Evolutionary conservation across 2,113 vertebrate species (phyloP), one percentile per base, ranked within the genome.

Genomic region (Oxyura jamaicensis): DNA sequence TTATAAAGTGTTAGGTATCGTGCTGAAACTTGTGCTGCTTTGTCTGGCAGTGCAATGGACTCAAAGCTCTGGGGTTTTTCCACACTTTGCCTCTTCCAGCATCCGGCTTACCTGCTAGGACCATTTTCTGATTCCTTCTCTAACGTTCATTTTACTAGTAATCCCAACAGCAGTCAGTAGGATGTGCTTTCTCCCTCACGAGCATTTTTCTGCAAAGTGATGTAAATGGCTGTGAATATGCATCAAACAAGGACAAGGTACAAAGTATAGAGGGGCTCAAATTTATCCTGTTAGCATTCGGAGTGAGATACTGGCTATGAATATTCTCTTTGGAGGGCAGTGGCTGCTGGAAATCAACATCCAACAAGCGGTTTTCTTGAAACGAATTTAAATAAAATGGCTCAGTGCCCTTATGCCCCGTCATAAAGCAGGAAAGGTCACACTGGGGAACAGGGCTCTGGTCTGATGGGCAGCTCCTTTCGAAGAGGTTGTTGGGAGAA

Each of bases 341-440:
- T 46, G 66, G 74, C 83, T 81, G 83, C 74, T 95, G 60, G 74
- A 91, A 92, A 89, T 60, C 86, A 75, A 63, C 82, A 76, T 48
- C 77, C 75, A 86, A 81, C 63, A 62, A 83, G 95, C 84, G n/a
- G 80, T 88, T 94, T 93, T 71, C 81, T 77, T 67, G 22, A 74
- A 94, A 62, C 26, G 56, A 75, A 93, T 94, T 95, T 36, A 90
- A 92, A 36, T 91, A 42, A 95, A 93, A 73, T 76, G 58, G 11
- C 75, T n/a, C 1, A 1, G 42, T 69, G 82, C 89, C 89, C 90
- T 96, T 73, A 28, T 20, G 59, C 28, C 87, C 77, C 41, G 89
- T 35, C 78, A 69, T 63, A 91, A 86, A 91, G 82, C 56, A 44
- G 53, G 90, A 94, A 86, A 93, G 93, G 95, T 95, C 91, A 79